phyloP scores from a whole-genome alignment of 2,113 vertebrate genomes.

The Martes martes region DNA sequence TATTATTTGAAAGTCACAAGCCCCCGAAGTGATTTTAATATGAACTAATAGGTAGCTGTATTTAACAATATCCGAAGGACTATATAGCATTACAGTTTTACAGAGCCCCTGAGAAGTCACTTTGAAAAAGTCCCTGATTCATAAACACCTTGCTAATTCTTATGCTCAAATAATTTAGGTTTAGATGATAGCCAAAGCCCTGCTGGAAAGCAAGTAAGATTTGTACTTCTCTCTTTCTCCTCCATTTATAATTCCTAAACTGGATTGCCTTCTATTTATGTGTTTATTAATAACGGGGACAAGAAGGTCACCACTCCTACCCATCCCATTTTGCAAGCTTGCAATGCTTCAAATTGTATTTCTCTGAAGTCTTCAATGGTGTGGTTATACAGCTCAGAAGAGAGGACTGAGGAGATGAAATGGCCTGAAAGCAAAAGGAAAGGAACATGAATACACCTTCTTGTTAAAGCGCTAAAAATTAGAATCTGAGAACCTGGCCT shows the following conservation, averaged over 20 bases:
- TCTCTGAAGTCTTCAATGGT: not conserved
- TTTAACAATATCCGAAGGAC: not conserved
- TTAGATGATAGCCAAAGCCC: not conserved
- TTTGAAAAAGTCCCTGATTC: slow-evolving; percentile 14
- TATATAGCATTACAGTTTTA: not conserved
- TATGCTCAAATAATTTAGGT: not conserved
- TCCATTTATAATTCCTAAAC: slow-evolving; percentile 16
- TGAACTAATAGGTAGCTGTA: not conserved
- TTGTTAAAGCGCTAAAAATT: slow-evolving; percentile 13
- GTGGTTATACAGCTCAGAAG: not conserved
- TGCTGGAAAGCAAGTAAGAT: not conserved
- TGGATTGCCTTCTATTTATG: slow-evolving; percentile 29
- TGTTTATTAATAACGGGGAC: not conserved
- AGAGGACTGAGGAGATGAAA: not conserved
- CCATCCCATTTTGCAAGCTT: not conserved
- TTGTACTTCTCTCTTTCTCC: slow-evolving; percentile 8
- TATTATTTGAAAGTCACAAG: not conserved
- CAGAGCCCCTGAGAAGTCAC: not conserved
- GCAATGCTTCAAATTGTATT: not conserved
- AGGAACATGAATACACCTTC: not conserved
- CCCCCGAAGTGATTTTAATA: not conserved
- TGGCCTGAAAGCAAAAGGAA: not conserved
- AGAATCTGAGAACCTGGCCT: not conserved
- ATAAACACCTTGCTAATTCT: slow-evolving; percentile 4
- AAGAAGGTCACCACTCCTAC: not conserved